phyloP scores from a whole-genome alignment of 1,140 invertebrate genomes.

The Diploscapter pachys region DNA sequence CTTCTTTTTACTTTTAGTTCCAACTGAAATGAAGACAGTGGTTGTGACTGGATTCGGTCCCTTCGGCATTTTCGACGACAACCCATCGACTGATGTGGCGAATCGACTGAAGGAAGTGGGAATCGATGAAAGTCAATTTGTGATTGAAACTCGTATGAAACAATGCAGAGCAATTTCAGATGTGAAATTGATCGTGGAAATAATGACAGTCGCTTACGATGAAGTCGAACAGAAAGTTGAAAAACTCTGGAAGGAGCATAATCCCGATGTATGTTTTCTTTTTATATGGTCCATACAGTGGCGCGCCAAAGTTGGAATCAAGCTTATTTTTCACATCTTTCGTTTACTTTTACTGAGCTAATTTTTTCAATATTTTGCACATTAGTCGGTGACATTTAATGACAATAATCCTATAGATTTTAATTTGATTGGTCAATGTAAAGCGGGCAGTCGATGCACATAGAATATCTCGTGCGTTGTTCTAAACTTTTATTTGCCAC shows the following conservation, averaged over 20 bases:
- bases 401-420: too few species aligned
- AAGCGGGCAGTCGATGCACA: too few species aligned
- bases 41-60: constrained; percentile 18
- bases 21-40: not conserved
- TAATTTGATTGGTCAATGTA: too few species aligned
- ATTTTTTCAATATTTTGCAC: not conserved
- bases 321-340: too few species aligned
- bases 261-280: constrained; percentile 4
- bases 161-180: not conserved
- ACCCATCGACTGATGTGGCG: constrained; percentile 1
- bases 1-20: too few species aligned
- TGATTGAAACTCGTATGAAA: not conserved
- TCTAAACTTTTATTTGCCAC: not conserved
- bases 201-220: constrained; percentile 14
- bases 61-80: constrained; percentile 1
- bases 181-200: constrained; percentile 1
- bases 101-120: not conserved
- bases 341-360: too few species aligned
- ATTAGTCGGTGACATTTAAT: too few species aligned
- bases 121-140: not conserved
- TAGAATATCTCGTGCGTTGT: too few species aligned
- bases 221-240: constrained; percentile 4
- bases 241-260: constrained; percentile 9
- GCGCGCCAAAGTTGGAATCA: not conserved
- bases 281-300: not conserved